These are phyloP conservation scores for Polymixis flavicincta DNA, from an alignment of 2,888 invertebrate genomes.

Conservation along the genomic window DNA sequence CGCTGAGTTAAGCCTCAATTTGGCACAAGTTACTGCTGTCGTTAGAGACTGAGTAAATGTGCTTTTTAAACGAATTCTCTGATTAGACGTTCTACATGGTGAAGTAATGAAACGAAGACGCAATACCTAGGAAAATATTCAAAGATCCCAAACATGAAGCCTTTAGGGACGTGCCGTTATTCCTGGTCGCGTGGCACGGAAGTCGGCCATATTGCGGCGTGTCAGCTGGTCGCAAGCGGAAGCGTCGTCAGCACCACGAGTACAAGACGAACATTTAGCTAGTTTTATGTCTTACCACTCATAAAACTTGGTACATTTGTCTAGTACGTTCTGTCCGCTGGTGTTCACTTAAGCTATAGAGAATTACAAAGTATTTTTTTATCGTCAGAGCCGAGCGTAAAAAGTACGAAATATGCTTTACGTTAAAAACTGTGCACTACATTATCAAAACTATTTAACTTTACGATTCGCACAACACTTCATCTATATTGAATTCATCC, in stretches of 20 bases:
- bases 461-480: constrained; percentile 21
- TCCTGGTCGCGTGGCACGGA: constrained; percentile 73
- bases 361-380: constrained; percentile 56
- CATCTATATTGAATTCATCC: constrained; percentile 43
- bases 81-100: constrained; percentile 36
- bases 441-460: constrained; percentile 47
- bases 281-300: constrained; percentile 81
- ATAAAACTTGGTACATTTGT: constrained; percentile 78
- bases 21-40: constrained; percentile 75
- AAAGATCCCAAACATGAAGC: constrained; percentile 68
- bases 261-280: constrained; percentile 76
- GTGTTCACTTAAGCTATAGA: constrained; percentile 59
- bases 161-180: constrained; percentile 69
- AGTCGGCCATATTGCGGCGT: constrained; percentile 78
- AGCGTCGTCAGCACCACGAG: constrained; percentile 73
- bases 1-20: constrained; percentile 82
- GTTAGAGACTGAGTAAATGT: constrained; percentile 58
- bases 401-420: constrained; percentile 23
- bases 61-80: constrained; percentile 44
- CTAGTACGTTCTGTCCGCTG: constrained; percentile 67
- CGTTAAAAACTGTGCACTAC: constrained; percentile 5
- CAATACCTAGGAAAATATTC: constrained; percentile 56
- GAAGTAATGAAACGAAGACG: constrained; percentile 30
- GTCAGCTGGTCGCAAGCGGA: constrained; percentile 76
- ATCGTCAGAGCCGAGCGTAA: constrained; percentile 18